Evolutionary conservation across 2,113 vertebrate genomes (phyloP), one percentile per base, ranked within the genome.

Genomic region (Poecile atricapillus): DNA sequence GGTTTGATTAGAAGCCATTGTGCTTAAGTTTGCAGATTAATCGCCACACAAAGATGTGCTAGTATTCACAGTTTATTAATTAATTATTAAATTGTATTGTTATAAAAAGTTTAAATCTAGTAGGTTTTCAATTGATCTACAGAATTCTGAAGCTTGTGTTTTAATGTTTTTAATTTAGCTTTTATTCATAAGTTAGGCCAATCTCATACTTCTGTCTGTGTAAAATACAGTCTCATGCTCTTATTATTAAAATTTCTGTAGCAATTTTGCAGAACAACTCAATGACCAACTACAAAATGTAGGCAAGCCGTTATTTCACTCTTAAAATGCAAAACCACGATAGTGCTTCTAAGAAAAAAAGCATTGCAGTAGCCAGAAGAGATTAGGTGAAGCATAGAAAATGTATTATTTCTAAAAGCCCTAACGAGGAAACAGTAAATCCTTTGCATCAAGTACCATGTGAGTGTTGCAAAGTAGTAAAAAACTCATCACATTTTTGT

Each of bases 341-440:
- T 1, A 58, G 18, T 15, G 53, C 37, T 47, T 46, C 37, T 19
- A 49, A 59, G 69, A 46, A 50, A 71, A 16, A 3, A 9, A 33
- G 25, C 0, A 28, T 20, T 68, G 33, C 31, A 43, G 33, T 2
- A 20, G 22, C 3, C 2, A 37, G 41, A 18, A 33, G 31, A 46
- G 43, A 39, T 10, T 0, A 59, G 18, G 8, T 1, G n/a, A 53
- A 23, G 18, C 30, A 5, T 0, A 21, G 27, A 50, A 68, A 35
- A 15, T 2, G 0, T 11, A 18, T 10, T 24, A 18, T 58, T 86
- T 50, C 43, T 19, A 41, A 39, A 68, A 64, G 28, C 13, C 4
- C 2, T 12, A 7, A 41, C 0, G 5, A 3, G 43, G 63, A 63
- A 83, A 53, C 55, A 7, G 21, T 44, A 55, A 75, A n/a, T 17